phyloP scores from a whole-genome alignment of 2,888 invertebrate genomes.

The Ctena decussata region DNA sequence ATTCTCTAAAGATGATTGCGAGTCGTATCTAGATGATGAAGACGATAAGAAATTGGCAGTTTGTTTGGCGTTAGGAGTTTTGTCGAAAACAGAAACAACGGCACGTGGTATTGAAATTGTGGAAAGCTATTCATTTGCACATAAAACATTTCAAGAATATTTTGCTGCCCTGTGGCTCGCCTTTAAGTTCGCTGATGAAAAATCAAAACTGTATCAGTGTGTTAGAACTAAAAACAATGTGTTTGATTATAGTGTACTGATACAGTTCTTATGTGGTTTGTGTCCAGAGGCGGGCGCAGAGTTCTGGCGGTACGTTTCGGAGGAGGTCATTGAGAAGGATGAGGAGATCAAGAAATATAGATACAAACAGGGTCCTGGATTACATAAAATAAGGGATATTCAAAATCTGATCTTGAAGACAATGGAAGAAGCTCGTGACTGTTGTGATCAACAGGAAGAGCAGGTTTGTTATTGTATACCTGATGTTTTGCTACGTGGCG shows the following conservation, averaged over 20 bases:
- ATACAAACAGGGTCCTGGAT: too few relatives aligned
- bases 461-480: too few relatives aligned
- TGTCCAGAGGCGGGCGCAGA: not conserved
- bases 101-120: not conserved
- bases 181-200: not conserved
- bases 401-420: too few relatives aligned
- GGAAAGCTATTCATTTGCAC: not conserved
- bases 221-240: not conserved
- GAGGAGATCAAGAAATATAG: too few relatives aligned
- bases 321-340: too few relatives aligned
- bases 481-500: too few relatives aligned
- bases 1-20: not conserved
- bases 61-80: not conserved
- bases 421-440: too few relatives aligned
- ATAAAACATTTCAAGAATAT: not conserved
- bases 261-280: not conserved
- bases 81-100: not conserved
- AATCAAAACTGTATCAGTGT: not conserved
- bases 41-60: not conserved
- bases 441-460: too few relatives aligned
- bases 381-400: too few relatives aligned
- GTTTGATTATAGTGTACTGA: not conserved
- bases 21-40: not conserved
- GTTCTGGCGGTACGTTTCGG: too few relatives aligned
- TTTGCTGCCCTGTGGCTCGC: not conserved